Percentiles rank a stretch among this genome's conserved stretches.
Conservation (phyloP, 1,140 invertebrate genomes). For the Nilaparvata lugens region DNA sequence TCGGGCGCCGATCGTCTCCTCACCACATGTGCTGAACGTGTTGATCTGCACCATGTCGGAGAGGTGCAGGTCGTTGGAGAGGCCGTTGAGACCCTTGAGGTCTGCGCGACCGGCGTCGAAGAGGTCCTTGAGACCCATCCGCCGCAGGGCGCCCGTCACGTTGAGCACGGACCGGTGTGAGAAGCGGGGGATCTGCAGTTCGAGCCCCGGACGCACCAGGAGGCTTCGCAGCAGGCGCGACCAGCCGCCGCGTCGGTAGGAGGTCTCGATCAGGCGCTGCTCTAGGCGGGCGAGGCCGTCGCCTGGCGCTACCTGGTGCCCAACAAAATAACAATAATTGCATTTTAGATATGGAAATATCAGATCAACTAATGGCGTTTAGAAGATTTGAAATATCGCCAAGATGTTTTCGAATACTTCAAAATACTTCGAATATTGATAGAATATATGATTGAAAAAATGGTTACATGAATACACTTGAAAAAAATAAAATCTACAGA, state of each 20-base stretch:
- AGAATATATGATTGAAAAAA: too few relatives aligned
- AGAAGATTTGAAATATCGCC: too few relatives aligned
- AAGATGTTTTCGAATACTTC: too few relatives aligned
- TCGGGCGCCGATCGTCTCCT: constrained; percentile 55
- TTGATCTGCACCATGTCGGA: constrained; percentile 71
- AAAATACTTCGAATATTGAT: too few relatives aligned
- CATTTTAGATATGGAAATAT: too few relatives aligned
- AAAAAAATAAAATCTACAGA: too few relatives aligned
- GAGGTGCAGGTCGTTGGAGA: constrained; percentile 59
- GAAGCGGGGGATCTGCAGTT: constrained; percentile 71
- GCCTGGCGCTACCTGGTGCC: constrained; percentile 51
- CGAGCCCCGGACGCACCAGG: constrained; percentile 58
- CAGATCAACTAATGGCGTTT: too few relatives aligned
- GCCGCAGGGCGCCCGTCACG: constrained; percentile 58
- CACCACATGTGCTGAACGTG: constrained; percentile 68
- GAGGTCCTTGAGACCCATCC: constrained; percentile 69
- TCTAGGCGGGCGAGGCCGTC: constrained; percentile 65
- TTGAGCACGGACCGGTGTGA: constrained; percentile 72
- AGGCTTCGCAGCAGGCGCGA: constrained; percentile 59
- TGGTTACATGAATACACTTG: too few relatives aligned
- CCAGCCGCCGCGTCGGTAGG: constrained; percentile 59
- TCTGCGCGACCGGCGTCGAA: constrained; percentile 64
- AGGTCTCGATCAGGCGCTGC: constrained; percentile 50
- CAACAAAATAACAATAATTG: too few relatives aligned
- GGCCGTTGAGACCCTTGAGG: constrained; percentile 66